Conservation (phyloP, 1,140 invertebrate genomes). For the Meloidogyne chitwoodi region DNA sequence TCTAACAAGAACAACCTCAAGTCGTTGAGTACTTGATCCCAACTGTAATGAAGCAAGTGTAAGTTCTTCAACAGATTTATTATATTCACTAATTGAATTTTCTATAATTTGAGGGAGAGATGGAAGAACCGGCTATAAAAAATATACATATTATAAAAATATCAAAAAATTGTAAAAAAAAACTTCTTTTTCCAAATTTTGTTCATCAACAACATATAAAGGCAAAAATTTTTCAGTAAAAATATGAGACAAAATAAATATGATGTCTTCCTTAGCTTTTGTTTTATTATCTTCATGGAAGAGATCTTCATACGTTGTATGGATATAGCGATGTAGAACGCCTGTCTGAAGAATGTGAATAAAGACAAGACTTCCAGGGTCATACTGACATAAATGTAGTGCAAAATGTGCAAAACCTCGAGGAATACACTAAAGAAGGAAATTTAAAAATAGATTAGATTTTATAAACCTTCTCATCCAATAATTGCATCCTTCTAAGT, state of each 20-base stretch:
- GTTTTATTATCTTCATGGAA: constrained; percentile 19
- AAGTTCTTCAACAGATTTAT: constrained; percentile 37
- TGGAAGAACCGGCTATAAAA: constrained; percentile 32
- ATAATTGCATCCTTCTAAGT: constrained; percentile 47
- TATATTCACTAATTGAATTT: constrained; percentile 31
- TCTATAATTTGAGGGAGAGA: constrained; percentile 32
- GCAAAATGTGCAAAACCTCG: constrained; percentile 54
- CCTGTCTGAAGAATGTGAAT: constrained; percentile 52
- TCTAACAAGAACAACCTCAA: constrained; percentile 22
- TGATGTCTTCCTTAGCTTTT: constrained; percentile 30
- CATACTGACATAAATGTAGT: constrained; percentile 39
- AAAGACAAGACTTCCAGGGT: constrained; percentile 57
- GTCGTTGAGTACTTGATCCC: constrained; percentile 8
- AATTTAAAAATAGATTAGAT: not conserved
- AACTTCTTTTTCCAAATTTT: constrained; percentile 25
- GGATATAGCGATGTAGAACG: constrained; percentile 43
- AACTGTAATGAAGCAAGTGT: constrained; percentile 45
- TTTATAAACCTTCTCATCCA: constrained; percentile 42
- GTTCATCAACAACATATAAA: constrained; percentile 16
- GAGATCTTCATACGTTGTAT: constrained; percentile 18
- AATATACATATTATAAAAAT: not conserved
- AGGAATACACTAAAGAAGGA: constrained; percentile 38
- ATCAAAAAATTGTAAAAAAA: not conserved
- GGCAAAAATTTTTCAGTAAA: constrained; percentile 43
- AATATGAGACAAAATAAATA: constrained; percentile 51